Evolutionary conservation across 2,888 invertebrate species (phyloP).

Genomic region (Sicus ferrugineus): DNA sequence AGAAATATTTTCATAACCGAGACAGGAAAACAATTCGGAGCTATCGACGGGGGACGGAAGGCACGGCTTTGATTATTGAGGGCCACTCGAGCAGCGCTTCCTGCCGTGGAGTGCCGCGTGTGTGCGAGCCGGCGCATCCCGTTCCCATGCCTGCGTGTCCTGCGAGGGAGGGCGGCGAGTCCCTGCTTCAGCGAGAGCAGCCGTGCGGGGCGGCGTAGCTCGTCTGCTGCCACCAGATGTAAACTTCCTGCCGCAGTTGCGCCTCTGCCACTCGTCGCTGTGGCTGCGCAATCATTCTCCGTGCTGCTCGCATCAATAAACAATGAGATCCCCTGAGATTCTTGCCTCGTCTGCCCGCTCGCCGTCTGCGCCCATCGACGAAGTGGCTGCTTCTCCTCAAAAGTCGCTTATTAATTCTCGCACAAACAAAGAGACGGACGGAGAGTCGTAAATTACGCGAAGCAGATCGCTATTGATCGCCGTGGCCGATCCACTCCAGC

Average conservation of each 20-base stretch:
- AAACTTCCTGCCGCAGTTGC: not conserved
- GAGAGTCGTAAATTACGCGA: not conserved
- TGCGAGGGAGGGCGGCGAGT: not conserved
- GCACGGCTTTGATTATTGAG: constrained; percentile 6
- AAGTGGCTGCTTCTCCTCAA: constrained; percentile 2
- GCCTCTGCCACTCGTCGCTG: not conserved
- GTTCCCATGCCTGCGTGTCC: not conserved
- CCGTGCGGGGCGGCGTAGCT: too few relatives aligned
- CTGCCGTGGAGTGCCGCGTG: constrained; percentile 5
- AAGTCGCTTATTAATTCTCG: constrained; percentile 16
- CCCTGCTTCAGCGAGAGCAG: too few relatives aligned
- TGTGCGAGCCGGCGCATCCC: not conserved
- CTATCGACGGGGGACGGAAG: not conserved
- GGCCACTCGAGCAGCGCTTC: constrained; percentile 14
- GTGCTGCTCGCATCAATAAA: not conserved
- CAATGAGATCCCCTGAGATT: constrained; percentile 4
- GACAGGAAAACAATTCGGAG: not conserved
- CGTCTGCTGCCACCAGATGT: not conserved
- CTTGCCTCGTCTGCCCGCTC: not conserved
- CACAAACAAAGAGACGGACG: not conserved
- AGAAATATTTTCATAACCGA: constrained; percentile 14
- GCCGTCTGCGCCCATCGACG: not conserved
- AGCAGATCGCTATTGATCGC: not conserved
- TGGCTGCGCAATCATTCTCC: not conserved
- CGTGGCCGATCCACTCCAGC: not conserved